Evolutionary conservation across 2,113 vertebrate genomes (phyloP).

Genomic region (Protobothrops flavoviridis): DNA sequence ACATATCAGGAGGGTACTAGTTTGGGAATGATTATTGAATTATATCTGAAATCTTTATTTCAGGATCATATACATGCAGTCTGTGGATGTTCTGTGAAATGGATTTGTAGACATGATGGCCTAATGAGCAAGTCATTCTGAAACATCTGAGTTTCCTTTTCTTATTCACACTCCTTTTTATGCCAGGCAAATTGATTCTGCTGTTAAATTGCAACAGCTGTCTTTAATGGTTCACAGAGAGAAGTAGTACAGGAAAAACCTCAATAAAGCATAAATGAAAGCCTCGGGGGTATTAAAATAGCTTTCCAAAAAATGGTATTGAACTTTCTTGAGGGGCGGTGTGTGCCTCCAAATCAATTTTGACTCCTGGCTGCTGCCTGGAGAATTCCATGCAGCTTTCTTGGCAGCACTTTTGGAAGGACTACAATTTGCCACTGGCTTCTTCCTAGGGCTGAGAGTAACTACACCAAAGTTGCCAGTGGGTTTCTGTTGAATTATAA

Average conservation of each 20-base stretch:
- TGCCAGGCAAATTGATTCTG: background rate
- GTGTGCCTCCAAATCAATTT: background rate
- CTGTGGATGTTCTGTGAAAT: background rate
- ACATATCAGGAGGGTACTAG: background rate
- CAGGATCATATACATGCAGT: background rate
- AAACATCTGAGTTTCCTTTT: background rate
- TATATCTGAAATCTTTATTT: background rate
- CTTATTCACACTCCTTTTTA: background rate
- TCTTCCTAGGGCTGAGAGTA: background rate
- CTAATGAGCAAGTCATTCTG: background rate
- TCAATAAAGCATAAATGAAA: background rate
- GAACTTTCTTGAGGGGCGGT: background rate
- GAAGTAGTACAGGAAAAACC: background rate
- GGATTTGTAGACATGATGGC: background rate
- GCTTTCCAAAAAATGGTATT: background rate
- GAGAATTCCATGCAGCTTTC: background rate
- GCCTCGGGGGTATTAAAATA: background rate
- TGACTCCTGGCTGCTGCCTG: background rate
- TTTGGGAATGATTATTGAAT: background rate
- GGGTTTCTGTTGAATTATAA: background rate
- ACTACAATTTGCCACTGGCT: background rate
- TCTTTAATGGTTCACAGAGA: background rate
- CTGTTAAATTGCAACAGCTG: background rate
- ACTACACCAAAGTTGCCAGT: background rate
- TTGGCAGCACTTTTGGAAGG: background rate